phyloP scores from a whole-genome alignment of 2,888 invertebrate species.

The Epirrhoe tristata region DNA sequence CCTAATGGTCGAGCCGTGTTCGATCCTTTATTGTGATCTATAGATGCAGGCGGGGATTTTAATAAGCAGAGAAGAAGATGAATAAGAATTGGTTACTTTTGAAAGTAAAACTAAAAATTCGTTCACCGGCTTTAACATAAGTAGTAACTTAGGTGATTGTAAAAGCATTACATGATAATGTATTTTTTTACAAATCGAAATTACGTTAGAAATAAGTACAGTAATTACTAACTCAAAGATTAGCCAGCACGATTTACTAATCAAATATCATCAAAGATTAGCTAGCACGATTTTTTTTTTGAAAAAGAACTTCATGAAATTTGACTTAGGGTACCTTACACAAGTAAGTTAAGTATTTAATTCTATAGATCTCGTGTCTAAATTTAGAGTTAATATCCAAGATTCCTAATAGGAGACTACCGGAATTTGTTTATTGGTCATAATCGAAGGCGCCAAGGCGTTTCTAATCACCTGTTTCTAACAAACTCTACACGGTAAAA shows the following conservation, averaged over 20 bases:
- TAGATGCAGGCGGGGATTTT: constrained; percentile 21
- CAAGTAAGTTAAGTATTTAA: background rate
- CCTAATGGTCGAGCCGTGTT: constrained; percentile 32
- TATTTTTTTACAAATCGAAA: too few relatives aligned
- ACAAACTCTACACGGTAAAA: constrained; percentile 1
- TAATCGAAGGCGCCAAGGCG: constrained; percentile 78
- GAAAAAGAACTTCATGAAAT: too few relatives aligned
- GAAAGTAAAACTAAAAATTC: background rate
- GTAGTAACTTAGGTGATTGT: too few relatives aligned
- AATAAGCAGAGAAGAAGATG: constrained; percentile 38
- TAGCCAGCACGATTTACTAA: too few relatives aligned
- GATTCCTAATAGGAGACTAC: constrained; percentile 74
- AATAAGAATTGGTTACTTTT: background rate
- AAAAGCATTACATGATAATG: too few relatives aligned
- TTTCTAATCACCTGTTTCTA: constrained; percentile 58
- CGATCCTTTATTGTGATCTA: constrained; percentile 33
- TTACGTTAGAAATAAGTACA: too few relatives aligned
- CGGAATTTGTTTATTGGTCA: constrained; percentile 82
- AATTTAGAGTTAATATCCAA: constrained; percentile 56
- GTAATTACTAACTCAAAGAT: too few relatives aligned
- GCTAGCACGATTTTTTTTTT: too few relatives aligned
- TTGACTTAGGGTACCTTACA: too few relatives aligned
- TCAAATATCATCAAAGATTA: too few relatives aligned
- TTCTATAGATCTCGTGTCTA: background rate
- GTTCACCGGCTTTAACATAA: too few relatives aligned